Evolutionary conservation across 1,140 invertebrate genomes (phyloP).

Genomic region (Kradibia gibbosae): DNA sequence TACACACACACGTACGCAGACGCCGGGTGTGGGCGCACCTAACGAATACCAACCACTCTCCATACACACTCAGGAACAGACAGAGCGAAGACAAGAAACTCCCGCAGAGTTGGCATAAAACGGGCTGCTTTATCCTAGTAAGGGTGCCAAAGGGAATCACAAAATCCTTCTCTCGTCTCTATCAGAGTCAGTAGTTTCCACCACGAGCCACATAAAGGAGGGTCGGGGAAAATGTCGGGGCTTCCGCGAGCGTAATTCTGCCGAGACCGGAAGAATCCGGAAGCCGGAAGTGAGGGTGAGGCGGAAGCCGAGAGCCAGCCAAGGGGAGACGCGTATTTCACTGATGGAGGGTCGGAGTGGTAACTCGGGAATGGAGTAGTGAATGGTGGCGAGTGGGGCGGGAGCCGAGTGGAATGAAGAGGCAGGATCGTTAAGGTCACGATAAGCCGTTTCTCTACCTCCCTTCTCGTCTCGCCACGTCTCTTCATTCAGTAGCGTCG

Average conservation of each 20-base stretch:
- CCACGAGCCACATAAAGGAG: not conserved
- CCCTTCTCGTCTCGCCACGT: not conserved
- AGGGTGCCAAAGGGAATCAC: constrained; percentile 15
- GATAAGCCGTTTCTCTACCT: constrained; percentile 54
- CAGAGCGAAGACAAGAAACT: not conserved
- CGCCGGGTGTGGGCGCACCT: too few relatives aligned
- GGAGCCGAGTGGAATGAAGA: constrained; percentile 22
- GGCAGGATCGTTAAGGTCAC: constrained; percentile 66
- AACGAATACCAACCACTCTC: too few relatives aligned
- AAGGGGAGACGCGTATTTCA: constrained; percentile 6
- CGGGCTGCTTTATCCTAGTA: not conserved
- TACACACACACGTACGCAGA: not conserved
- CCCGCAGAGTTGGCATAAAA: constrained; percentile 8
- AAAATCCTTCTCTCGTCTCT: not conserved
- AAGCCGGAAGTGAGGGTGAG: constrained; percentile 69
- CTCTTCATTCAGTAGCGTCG: constrained; percentile 12
- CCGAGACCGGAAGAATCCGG: constrained; percentile 63
- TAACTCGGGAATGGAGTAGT: not conserved
- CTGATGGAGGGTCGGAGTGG: not conserved
- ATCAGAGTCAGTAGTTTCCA: not conserved
- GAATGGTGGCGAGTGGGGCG: constrained; percentile 30
- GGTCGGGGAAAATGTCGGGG: constrained; percentile 36
- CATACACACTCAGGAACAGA: too few relatives aligned
- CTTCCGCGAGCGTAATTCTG: constrained; percentile 60
- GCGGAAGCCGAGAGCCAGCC: constrained; percentile 57